Evolutionary conservation across 2,888 invertebrate genomes (phyloP).

Genomic region (Volucella inanis): DNA sequence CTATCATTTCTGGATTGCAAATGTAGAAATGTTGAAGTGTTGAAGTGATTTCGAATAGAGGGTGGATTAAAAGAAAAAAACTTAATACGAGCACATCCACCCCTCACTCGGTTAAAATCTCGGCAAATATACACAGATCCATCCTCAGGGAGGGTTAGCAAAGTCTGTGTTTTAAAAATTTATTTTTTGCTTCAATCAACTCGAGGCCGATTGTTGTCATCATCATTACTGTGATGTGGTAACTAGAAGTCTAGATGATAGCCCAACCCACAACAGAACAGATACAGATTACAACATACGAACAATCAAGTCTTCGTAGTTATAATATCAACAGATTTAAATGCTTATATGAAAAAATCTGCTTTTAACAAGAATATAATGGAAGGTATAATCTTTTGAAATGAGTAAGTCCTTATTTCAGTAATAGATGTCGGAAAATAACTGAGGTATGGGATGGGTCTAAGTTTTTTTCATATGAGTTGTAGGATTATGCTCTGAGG

Average conservation of each 20-base stretch:
- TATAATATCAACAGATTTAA: constrained; percentile 28
- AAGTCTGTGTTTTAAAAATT: constrained; percentile 13
- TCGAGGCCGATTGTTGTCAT: constrained; percentile 58
- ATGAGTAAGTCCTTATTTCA: not conserved
- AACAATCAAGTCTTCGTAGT: constrained; percentile 9
- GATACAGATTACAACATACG: constrained; percentile 26
- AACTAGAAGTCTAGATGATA: not conserved
- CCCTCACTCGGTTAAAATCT: too few relatives aligned
- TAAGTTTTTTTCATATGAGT: constrained; percentile 33
- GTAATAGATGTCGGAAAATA: constrained; percentile 17
- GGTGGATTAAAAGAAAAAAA: too few relatives aligned
- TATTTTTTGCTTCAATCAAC: constrained; percentile 59
- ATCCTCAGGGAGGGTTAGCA: constrained; percentile 34
- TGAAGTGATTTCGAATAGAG: too few relatives aligned
- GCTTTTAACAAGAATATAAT: constrained; percentile 51
- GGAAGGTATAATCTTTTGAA: constrained; percentile 15
- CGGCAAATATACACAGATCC: constrained; percentile 39
- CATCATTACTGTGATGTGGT: constrained; percentile 33
- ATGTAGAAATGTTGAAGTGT: constrained; percentile 37
- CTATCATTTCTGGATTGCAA: constrained; percentile 46
- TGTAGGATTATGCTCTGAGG: not conserved
- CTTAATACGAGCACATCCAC: too few relatives aligned
- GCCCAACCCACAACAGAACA: not conserved
- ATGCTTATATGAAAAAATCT: constrained; percentile 46
- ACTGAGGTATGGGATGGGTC: not conserved